A percentile compares a stretch with the other conserved stretches of the same genome.
phyloP scores from a whole-genome alignment of 2,113 vertebrate genomes.

The Bubo blakistoni region DNA sequence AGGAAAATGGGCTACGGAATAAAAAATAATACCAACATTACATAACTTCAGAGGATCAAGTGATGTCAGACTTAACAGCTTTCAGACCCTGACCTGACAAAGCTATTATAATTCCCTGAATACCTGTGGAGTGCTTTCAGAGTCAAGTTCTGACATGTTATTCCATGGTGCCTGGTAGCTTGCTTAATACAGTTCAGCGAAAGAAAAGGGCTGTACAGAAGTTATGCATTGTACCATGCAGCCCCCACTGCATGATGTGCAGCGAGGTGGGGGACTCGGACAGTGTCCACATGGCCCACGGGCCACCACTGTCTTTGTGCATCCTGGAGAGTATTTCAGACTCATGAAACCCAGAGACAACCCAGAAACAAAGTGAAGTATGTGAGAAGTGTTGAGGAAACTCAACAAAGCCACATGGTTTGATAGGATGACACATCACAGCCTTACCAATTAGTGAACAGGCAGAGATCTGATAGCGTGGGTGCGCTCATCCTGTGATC shows the following conservation, averaged over 20 bases:
- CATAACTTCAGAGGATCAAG: neutral
- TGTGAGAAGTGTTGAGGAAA: neutral
- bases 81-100: neutral
- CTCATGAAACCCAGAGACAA: neutral
- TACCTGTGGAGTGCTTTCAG: neutral
- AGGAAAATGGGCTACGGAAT: neutral
- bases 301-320: accelerated
- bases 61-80: neutral
- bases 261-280: neutral
- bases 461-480: neutral
- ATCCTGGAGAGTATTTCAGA: neutral
- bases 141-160: neutral
- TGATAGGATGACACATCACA: neutral
- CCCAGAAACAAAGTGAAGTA: neutral
- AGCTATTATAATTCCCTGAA: conserved; percentile 13
- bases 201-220: neutral
- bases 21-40: neutral
- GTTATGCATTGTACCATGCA: neutral
- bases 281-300: accelerated
- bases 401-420: neutral
- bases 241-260: accelerated
- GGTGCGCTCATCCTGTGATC: neutral
- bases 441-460: neutral
- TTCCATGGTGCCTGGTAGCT: neutral
- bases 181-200: neutral